Evolutionary conservation across 1,140 invertebrate species (phyloP).

Genomic region (Anoplolepis gracilipes): DNA sequence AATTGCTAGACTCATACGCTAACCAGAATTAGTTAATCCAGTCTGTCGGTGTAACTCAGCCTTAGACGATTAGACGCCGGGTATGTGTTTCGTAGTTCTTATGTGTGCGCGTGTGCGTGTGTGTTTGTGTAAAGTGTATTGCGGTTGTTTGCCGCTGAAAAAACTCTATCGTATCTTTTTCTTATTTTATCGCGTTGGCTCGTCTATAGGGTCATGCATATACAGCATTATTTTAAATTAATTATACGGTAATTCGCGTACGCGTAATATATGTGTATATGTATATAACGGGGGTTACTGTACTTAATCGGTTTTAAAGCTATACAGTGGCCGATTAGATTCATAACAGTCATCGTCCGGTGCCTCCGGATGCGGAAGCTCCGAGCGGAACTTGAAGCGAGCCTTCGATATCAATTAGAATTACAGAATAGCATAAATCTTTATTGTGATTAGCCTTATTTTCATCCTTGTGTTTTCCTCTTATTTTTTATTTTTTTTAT

Average conservation of each 20-base stretch:
- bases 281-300: conserved; percentile 68
- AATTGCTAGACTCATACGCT: conserved; percentile 25
- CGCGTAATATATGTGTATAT: conserved; percentile 68
- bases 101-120: neutral
- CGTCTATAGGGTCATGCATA: conserved; percentile 71
- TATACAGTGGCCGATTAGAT: conserved; percentile 72
- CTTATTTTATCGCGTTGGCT: conserved; percentile 55
- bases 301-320: conserved; percentile 73
- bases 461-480: neutral
- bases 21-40: conserved; percentile 47
- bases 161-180: conserved; percentile 48
- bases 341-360: conserved; percentile 71
- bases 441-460: neutral
- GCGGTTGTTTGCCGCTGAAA: conserved; percentile 24
- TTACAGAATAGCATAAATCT: conserved; percentile 37
- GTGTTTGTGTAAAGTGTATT: conserved; percentile 11
- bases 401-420: conserved; percentile 48
- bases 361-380: conserved; percentile 31
- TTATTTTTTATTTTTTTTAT: too few species aligned
- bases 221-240: conserved; percentile 71
- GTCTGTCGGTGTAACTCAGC: conserved; percentile 51
- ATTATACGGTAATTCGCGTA: conserved; percentile 72
- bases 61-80: conserved; percentile 57
- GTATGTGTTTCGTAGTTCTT: conserved; percentile 31
- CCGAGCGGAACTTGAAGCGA: conserved; percentile 38